Conservation (phyloP, 2,888 invertebrate genomes). For the Micropterix aruncella region DNA sequence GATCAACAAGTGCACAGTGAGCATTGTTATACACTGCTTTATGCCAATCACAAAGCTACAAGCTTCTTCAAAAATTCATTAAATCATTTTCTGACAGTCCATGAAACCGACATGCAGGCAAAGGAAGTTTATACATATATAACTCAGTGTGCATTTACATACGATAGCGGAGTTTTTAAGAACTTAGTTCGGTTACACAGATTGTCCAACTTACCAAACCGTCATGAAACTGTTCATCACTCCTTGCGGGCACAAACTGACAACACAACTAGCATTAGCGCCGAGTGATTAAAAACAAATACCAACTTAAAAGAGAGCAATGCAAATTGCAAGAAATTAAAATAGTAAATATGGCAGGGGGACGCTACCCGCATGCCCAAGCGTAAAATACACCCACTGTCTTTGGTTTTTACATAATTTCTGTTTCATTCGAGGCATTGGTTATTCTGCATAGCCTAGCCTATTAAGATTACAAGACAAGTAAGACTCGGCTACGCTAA, state of each 20-base stretch:
- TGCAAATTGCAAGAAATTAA: not conserved
- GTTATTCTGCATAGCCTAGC: too few relatives aligned
- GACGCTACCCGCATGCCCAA: not conserved
- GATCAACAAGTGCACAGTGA: too few relatives aligned
- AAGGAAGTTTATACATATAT: too few relatives aligned
- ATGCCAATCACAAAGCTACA: too few relatives aligned
- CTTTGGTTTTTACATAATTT: too few relatives aligned
- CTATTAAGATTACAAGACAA: too few relatives aligned
- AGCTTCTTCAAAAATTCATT: too few relatives aligned
- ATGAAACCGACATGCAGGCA: too few relatives aligned
- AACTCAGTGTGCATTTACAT: not conserved
- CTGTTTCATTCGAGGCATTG: too few relatives aligned
- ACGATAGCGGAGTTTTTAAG: slow-evolving; percentile 1
- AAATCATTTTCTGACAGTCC: too few relatives aligned
- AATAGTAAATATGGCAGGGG: not conserved
- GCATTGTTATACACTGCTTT: too few relatives aligned
- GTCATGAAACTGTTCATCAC: slow-evolving; percentile 81
- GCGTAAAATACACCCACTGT: not conserved
- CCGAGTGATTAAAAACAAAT: slow-evolving; percentile 6
- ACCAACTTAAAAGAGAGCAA: not conserved
- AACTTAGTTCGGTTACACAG: slow-evolving; percentile 2
- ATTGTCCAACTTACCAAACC: slow-evolving; percentile 59
- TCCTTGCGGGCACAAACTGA: slow-evolving; percentile 75
- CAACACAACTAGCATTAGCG: slow-evolving; percentile 41
- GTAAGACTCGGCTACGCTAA: too few relatives aligned